A percentile compares a stretch with the other conserved stretches of the same genome.
phyloP scores from a whole-genome alignment of 2,797 vertebrate genomes.

The Pipistrellus nathusii region DNA sequence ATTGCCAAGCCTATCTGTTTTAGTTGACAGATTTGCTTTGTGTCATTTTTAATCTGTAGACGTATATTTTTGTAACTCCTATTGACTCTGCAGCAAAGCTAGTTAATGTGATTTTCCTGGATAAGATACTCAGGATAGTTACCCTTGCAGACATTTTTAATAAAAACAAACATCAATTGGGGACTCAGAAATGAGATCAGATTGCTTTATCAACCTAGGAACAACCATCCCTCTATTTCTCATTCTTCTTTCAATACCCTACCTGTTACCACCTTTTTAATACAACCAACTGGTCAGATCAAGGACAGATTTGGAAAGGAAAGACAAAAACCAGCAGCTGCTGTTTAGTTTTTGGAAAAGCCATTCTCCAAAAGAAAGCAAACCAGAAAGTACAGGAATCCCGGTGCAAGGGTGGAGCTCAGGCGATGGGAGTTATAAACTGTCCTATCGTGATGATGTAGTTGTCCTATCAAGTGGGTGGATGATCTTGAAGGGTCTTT shows the following conservation, averaged over 20 bases:
- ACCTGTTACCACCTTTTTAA: constrained; percentile 64
- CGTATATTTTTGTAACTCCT: constrained; percentile 86
- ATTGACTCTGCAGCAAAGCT: constrained; percentile 87
- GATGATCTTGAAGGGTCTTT: background rate
- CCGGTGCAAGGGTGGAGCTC: background rate
- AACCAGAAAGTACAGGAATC: background rate
- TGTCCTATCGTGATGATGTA: background rate
- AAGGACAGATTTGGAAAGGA: background rate
- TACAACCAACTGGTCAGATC: constrained; percentile 61
- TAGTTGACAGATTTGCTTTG: constrained; percentile 86
- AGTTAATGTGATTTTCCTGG: constrained; percentile 86
- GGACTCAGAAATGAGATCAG: constrained; percentile 86
- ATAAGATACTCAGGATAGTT: constrained; percentile 83
- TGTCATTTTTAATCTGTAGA: constrained; percentile 86
- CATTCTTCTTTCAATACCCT: constrained; percentile 76
- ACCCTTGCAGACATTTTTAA: constrained; percentile 87
- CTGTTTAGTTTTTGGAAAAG: constrained; percentile 22
- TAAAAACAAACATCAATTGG: constrained; percentile 86
- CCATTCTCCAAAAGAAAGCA: background rate
- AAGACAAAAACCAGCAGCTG: constrained; percentile 42
- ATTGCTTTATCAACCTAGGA: constrained; percentile 83
- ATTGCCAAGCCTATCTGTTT: constrained; percentile 82
- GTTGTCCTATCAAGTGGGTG: background rate
- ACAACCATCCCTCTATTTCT: constrained; percentile 68
- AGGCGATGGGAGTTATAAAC: background rate